A percentile compares a stretch with the other conserved stretches of the same genome.
Conservation (phyloP, 2,113 vertebrate species). For the Mesocricetus auratus region DNA sequence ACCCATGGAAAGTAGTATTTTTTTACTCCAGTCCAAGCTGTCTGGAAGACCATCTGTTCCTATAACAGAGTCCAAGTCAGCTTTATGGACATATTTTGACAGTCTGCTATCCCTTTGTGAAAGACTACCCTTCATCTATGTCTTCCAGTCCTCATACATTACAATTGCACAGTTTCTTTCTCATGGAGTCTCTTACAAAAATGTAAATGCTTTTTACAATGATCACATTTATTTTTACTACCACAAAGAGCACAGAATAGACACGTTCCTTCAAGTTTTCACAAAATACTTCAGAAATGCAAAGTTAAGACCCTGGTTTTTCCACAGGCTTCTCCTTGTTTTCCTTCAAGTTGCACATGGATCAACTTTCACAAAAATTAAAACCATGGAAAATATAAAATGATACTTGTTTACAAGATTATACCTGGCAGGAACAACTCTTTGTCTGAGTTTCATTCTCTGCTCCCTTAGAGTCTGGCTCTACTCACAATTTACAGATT, state of each 20-base stretch:
- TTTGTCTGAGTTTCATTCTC: constrained; percentile 46
- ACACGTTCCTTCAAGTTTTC: neutral
- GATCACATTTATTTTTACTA: constrained; percentile 25
- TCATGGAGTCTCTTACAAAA: neutral
- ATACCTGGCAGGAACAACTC: neutral
- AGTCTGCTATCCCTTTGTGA: neutral
- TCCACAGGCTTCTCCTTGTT: neutral
- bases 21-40: constrained; percentile 48
- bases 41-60: constrained; percentile 60
- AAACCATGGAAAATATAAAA: constrained; percentile 43
- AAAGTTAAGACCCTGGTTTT: neutral
- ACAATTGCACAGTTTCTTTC: constrained; percentile 10
- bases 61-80: constrained; percentile 36
- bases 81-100: constrained; percentile 41
- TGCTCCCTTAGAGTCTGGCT: neutral
- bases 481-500: neutral
- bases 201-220: neutral
- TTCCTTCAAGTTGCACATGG: neutral
- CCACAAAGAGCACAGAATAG: neutral
- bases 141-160: neutral
- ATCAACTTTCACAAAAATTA: constrained; percentile 38
- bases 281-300: constrained; percentile 46
- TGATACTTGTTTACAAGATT: constrained; percentile 27
- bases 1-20: constrained; percentile 24
- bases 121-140: neutral